phyloP scores from a whole-genome alignment of 2,888 invertebrate species.

The Opisthograptis luteolata region DNA sequence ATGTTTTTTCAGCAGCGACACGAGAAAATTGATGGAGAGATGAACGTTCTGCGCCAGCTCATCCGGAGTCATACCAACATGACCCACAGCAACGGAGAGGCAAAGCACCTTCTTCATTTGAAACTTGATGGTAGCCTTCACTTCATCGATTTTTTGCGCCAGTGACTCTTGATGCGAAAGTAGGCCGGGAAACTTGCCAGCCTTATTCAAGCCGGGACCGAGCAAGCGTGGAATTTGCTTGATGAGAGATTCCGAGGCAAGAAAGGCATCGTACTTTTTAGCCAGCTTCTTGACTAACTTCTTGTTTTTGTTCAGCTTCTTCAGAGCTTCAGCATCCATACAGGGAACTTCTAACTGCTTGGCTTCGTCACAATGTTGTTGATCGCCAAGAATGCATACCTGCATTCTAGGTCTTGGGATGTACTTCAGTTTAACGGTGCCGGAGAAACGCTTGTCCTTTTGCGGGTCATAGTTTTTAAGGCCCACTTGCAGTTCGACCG shows the following conservation, averaged over 20 bases:
- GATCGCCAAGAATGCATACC: slow-evolving; percentile 99
- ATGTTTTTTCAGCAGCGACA: slow-evolving; percentile 99
- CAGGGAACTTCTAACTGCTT: slow-evolving; percentile 94
- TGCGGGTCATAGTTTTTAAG: slow-evolving; percentile 14
- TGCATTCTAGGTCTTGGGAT: slow-evolving; percentile 99
- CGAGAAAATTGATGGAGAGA: slow-evolving; percentile 98
- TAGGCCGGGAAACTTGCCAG: slow-evolving; percentile 99
- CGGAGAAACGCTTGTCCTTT: slow-evolving; percentile 11
- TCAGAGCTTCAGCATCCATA: slow-evolving; percentile 99
- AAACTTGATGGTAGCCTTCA: slow-evolving; percentile 99
- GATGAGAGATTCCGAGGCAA: slow-evolving; percentile 99
- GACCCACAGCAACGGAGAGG: slow-evolving; percentile 98
- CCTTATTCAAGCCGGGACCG: slow-evolving; percentile 99
- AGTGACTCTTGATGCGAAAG: slow-evolving; percentile 98
- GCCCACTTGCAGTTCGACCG: slow-evolving; percentile 9
- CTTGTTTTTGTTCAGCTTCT: slow-evolving; percentile 99
- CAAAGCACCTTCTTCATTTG: slow-evolving; percentile 99
- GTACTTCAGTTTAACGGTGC: slow-evolving; percentile 88
- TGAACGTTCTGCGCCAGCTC: slow-evolving; percentile 99
- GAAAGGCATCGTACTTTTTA: slow-evolving; percentile 97
- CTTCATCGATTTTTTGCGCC: slow-evolving; percentile 98
- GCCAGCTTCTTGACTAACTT: slow-evolving; percentile 99
- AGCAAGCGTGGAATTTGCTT: slow-evolving; percentile 99
- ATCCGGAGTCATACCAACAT: slow-evolving; percentile 97
- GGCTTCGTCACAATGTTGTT: slow-evolving; percentile 99